A percentile compares a stretch with the other conserved stretches of the same genome.
These are phyloP conservation scores for Betta splendens DNA, from an alignment of 2,797 vertebrate species.

Conservation along the genomic window DNA sequence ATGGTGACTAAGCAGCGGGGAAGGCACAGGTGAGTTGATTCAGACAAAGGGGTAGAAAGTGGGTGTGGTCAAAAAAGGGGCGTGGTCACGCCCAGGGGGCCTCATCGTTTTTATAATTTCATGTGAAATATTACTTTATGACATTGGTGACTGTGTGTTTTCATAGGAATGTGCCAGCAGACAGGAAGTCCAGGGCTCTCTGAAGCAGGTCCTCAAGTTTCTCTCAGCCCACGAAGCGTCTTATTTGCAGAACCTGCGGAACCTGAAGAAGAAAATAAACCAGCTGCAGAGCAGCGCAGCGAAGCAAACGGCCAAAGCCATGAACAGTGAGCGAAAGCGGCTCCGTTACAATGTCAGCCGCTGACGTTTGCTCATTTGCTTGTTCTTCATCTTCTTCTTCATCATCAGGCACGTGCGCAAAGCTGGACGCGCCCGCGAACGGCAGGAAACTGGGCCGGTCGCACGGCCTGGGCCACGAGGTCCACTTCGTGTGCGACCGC, in stretches of 20 bases:
- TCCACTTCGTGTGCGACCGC: slow-evolving; percentile 84
- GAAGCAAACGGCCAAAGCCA: slow-evolving; percentile 63
- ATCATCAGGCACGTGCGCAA: slow-evolving; percentile 82
- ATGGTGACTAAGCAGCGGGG: too few relatives aligned
- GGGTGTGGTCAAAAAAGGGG: too few relatives aligned
- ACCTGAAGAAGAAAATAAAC: slow-evolving; percentile 85
- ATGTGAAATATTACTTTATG: background rate
- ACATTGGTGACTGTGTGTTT: slow-evolving; percentile 7
- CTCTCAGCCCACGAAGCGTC: slow-evolving; percentile 85
- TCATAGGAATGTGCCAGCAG: slow-evolving; percentile 82
- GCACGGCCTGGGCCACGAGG: slow-evolving; percentile 79
- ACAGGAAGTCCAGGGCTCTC: slow-evolving; percentile 77
- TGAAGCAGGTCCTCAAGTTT: slow-evolving; percentile 88
- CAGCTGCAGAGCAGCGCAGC: slow-evolving; percentile 77
- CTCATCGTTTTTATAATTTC: background rate
- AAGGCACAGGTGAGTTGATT: too few relatives aligned
- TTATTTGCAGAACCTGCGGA: slow-evolving; percentile 77
- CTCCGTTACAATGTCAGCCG: slow-evolving; percentile 8
- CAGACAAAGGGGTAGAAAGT: too few relatives aligned
- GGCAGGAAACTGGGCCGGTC: slow-evolving; percentile 84
- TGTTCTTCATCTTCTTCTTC: slow-evolving; percentile 1
- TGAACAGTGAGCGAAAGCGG: slow-evolving; percentile 71
- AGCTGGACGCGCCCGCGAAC: slow-evolving; percentile 71
- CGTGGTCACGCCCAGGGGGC: too few relatives aligned
- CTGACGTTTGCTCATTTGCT: background rate